Evolutionary conservation across 2,888 invertebrate species (phyloP).

Genomic region (Xylota segnis): DNA sequence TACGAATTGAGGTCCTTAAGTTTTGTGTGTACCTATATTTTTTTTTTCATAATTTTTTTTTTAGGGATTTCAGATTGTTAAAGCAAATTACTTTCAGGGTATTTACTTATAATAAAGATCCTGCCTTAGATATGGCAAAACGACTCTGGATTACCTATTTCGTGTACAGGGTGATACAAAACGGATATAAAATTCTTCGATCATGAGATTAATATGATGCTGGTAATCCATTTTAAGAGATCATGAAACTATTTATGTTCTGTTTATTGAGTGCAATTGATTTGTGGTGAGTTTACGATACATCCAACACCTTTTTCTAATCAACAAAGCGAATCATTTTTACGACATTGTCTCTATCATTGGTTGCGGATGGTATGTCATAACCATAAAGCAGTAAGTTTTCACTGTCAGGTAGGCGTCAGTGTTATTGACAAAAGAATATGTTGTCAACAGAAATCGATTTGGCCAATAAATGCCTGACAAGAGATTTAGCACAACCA

Average conservation of each 20-base stretch:
- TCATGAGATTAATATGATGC: neutral
- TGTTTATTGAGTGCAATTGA: conserved; percentile 1
- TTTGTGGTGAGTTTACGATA: neutral
- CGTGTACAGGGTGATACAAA: neutral
- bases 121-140: neutral
- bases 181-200: neutral
- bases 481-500: neutral
- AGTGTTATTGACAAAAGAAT: neutral
- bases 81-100: neutral
- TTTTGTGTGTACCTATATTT: neutral
- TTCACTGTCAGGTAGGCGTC: conserved; percentile 9
- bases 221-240: neutral
- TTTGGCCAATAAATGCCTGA: neutral
- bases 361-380: conserved; percentile 5
- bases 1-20: conserved; percentile 3
- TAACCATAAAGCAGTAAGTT: conserved; percentile 2
- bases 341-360: conserved; percentile 11
- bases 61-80: neutral
- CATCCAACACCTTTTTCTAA: conserved; percentile 3
- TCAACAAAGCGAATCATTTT: conserved; percentile 7
- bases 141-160: neutral
- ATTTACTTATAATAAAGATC: neutral
- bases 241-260: neutral
- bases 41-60: neutral
- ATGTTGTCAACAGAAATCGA: neutral